A percentile compares a stretch with the other conserved stretches of the same genome.
Evolutionary conservation across 2,797 vertebrate species (phyloP).

Genomic region (Dermochelys coriacea): DNA sequence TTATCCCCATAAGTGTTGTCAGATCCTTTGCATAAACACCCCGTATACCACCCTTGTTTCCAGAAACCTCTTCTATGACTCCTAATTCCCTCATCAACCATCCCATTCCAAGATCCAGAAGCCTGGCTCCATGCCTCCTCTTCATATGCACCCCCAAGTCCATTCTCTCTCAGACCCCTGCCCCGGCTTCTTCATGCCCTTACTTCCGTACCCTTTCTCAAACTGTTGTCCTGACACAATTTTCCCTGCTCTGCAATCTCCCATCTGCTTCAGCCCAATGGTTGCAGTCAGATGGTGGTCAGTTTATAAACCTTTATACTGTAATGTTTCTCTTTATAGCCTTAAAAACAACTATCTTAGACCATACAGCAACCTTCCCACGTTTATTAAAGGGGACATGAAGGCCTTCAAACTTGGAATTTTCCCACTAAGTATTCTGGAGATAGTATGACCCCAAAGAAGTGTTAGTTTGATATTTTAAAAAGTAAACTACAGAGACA

Average conservation of each 20-base stretch:
- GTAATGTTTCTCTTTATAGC: not conserved
- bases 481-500: not conserved
- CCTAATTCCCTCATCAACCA: not conserved
- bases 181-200: not conserved
- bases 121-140: not conserved
- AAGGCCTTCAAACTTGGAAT: not conserved
- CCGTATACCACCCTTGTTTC: not conserved
- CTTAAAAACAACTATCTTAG: not conserved
- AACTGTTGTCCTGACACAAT: not conserved
- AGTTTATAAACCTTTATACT: not conserved
- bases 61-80: not conserved
- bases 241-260: not conserved
- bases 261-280: rapidly evolving
- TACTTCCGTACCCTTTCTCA: not conserved
- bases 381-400: rapidly evolving
- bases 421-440: not conserved
- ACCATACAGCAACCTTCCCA: not conserved
- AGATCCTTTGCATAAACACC: not conserved
- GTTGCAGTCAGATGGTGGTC: not conserved
- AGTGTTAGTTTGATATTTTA: not conserved
- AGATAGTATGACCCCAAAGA: not conserved
- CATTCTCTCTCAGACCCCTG: not conserved
- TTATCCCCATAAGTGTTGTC: not conserved
- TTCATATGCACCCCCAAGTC: not conserved
- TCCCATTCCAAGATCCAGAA: not conserved